phyloP scores from a whole-genome alignment of 2,888 invertebrate species.

The Phortica magna region DNA sequence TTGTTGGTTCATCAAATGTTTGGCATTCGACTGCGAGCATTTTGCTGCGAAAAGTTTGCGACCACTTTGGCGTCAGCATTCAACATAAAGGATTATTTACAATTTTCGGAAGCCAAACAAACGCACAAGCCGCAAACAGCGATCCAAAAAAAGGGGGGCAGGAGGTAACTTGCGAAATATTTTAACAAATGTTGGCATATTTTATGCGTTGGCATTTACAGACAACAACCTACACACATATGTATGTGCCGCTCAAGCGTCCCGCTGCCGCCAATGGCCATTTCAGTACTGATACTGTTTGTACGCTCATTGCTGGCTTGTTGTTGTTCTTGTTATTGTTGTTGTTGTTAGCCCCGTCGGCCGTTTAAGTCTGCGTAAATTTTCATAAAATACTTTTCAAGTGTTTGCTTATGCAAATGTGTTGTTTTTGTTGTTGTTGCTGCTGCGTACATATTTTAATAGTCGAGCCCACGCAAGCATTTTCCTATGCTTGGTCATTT shows the following conservation, averaged over 20 bases:
- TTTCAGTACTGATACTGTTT: too few relatives aligned
- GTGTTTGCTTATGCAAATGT: conserved; percentile 32
- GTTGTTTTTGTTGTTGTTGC: not conserved
- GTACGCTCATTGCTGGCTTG: not conserved
- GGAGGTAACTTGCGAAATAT: not conserved
- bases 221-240: conserved; percentile 7
- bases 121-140: not conserved
- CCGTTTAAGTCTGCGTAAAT: not conserved
- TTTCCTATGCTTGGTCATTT: not conserved
- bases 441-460: conserved; percentile 1
- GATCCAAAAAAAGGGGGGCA: not conserved
- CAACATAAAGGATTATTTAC: conserved; percentile 25
- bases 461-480: not conserved
- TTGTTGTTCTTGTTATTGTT: conserved; percentile 6
- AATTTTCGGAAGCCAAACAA: conserved; percentile 20
- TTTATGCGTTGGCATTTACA: conserved; percentile 17
- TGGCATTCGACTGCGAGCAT: not conserved
- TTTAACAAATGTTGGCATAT: conserved; percentile 24
- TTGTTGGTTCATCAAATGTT: not conserved
- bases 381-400: conserved; percentile 21
- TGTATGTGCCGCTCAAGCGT: not conserved
- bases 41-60: not conserved
- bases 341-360: not conserved
- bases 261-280: too few relatives aligned
- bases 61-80: not conserved